Conservation (phyloP, 1,140 invertebrate genomes). For the Mercenaria mercenaria region DNA sequence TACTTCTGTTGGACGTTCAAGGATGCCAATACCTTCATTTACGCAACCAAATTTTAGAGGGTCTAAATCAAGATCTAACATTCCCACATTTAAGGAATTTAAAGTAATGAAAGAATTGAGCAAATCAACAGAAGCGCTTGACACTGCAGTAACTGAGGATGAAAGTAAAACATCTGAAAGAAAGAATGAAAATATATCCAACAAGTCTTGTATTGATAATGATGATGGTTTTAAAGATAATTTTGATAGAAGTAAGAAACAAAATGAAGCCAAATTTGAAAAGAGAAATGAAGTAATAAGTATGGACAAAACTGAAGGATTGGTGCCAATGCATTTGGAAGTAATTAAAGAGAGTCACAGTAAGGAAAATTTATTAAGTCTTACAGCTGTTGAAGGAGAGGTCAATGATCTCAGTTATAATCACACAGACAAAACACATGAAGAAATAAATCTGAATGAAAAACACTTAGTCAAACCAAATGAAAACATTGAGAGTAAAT, state of each 20-base stretch:
- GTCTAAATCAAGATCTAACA: not conserved
- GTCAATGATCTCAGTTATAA: not conserved
- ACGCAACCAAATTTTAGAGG: not conserved
- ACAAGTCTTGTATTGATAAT: not conserved
- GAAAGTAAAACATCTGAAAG: not conserved
- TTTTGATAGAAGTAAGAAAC: not conserved
- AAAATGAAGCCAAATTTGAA: not conserved
- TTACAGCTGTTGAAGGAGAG: not conserved
- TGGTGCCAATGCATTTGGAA: not conserved
- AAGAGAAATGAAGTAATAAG: not conserved
- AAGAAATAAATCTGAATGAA: not conserved
- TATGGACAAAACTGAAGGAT: not conserved
- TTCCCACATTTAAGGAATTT: slow-evolving; percentile 54
- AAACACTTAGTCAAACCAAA: not conserved
- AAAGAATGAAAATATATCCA: not conserved
- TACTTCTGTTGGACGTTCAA: slow-evolving; percentile 12
- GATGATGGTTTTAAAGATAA: not conserved
- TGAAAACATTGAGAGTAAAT: not conserved
- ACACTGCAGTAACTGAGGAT: not conserved
- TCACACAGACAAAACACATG: not conserved
- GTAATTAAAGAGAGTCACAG: slow-evolving; percentile 17
- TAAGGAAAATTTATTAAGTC: not conserved
- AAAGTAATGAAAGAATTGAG: slow-evolving; percentile 39
- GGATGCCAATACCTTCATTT: slow-evolving; percentile 46
- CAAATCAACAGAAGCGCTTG: not conserved